Evolutionary conservation across 2,888 invertebrate genomes (phyloP), one percentile per base, ranked within the genome.

Genomic region (Apodemia duryi): DNA sequence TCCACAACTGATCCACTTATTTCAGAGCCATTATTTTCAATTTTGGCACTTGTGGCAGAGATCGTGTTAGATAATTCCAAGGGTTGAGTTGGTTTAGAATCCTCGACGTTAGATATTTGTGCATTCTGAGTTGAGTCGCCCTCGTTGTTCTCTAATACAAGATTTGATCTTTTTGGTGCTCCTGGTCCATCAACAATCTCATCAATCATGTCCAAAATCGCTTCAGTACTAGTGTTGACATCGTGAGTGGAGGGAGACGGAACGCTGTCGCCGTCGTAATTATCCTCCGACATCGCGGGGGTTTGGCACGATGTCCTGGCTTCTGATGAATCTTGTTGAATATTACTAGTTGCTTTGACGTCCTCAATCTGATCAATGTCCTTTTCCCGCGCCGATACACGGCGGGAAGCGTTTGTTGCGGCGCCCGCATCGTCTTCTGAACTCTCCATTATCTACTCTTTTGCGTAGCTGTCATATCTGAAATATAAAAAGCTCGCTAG

Each of bases 381-480:
- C 78, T 85, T 91, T 92, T 92, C 92, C 92, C 92, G 92, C 92
- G 92, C 90, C 91, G 90, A 83, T 84, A 81, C 82, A 80, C 88
- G 87, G 88, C 90, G 86, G 91, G 91, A 89, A 88, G 90, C 88
- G 84, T 81, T 88, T 81, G 86, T 85, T 84, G 90, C 87, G 86
- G 86, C 82, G 81, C 92, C 92, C 89, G 91, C 91, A 92, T 92
- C 92, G 81, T 92, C 92, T 86, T 92, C 92, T 77, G 88, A 86
- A 82, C 90, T 86, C 89, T 92, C 92, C 92, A 92, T 92, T 92
- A 92, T 92, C 92, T 92, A 90, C 89, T 88, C 78, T 88, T 89
- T 86, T 84, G 84, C 86, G 82, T 86, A 83, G 84, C 89, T 86
- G 86, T 82, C 91, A 91, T 90, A 91, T 87, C 91, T 91, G 87